phyloP scores from a whole-genome alignment of 23 tunicate genomes.

The Halocynthia aurantium region DNA sequence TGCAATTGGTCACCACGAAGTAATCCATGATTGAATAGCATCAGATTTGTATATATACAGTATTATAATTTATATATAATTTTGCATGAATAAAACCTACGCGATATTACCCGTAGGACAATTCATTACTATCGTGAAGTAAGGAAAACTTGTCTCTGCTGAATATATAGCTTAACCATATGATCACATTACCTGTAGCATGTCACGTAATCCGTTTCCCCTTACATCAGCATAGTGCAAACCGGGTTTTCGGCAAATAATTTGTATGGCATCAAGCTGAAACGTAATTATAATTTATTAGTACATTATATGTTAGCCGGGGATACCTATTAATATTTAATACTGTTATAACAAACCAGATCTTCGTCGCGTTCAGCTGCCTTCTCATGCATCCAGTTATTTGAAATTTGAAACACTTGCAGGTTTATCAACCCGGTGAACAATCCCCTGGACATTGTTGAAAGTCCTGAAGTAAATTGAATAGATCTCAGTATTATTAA shows the following conservation, averaged over 20 bases:
- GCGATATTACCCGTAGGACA: no score
- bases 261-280: constrained; percentile 22
- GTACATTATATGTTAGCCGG: not conserved
- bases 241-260: constrained; percentile 50
- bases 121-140: no score
- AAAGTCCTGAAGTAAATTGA: constrained; percentile 9
- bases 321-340: not conserved
- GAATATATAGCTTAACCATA: no score
- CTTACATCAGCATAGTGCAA: constrained; percentile 26
- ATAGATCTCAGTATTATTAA: not conserved
- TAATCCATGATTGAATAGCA: no score
- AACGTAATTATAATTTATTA: not conserved
- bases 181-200: no score
- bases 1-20: no score
- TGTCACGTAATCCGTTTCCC: constrained; percentile 15
- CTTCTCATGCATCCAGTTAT: constrained; percentile 30
- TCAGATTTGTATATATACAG: no score
- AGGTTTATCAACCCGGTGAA: constrained; percentile 40
- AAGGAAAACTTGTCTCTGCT: no score
- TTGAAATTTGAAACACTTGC: constrained; percentile 7
- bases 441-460: constrained; percentile 25
- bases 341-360: not conserved
- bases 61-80: no score
- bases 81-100: no score
- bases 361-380: not conserved